Evolutionary conservation across 2,888 invertebrate species (phyloP).

Genomic region (Theodoxus fluviatilis): DNA sequence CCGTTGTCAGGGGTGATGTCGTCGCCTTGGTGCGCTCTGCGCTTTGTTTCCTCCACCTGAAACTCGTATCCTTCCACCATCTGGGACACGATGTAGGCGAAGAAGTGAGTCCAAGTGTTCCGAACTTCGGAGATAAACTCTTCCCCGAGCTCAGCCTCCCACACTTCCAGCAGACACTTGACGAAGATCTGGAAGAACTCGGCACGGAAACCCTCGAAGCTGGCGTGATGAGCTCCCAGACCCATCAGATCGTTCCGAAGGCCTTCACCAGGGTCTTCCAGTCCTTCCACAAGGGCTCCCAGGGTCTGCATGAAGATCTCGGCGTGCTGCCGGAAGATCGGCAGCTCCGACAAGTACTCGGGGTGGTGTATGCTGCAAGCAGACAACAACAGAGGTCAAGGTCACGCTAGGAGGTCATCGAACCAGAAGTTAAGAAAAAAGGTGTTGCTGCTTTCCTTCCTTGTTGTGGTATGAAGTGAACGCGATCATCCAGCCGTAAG

Average conservation of each 20-base stretch:
- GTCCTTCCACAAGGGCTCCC: constrained; percentile 44
- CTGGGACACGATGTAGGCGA: constrained; percentile 45
- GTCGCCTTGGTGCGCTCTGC: too few species aligned
- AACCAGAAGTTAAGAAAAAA: too few species aligned
- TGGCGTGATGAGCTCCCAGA: constrained; percentile 56
- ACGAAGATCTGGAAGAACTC: constrained; percentile 50
- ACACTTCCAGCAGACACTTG: constrained; percentile 49
- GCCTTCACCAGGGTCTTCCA: constrained; percentile 42
- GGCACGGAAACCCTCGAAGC: constrained; percentile 45
- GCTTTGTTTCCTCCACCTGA: too few species aligned
- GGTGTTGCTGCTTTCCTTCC: too few species aligned
- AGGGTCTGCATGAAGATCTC: constrained; percentile 49
- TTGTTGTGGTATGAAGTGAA: too few species aligned
- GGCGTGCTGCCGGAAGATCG: constrained; percentile 44
- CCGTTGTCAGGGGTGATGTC: too few species aligned
- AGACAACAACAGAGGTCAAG: too few species aligned
- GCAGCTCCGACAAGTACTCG: constrained; percentile 37
- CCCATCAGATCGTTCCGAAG: constrained; percentile 44
- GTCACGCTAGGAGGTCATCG: too few species aligned
- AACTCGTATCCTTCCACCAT: too few species aligned
- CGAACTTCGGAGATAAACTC: constrained; percentile 55
- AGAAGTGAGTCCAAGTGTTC: constrained; percentile 48
- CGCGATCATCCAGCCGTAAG: too few species aligned
- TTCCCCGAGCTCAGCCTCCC: constrained; percentile 54
- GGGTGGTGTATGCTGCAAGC: constrained; percentile 39